Conservation (phyloP, 2,888 invertebrate genomes). For the Carabus problematicus region DNA sequence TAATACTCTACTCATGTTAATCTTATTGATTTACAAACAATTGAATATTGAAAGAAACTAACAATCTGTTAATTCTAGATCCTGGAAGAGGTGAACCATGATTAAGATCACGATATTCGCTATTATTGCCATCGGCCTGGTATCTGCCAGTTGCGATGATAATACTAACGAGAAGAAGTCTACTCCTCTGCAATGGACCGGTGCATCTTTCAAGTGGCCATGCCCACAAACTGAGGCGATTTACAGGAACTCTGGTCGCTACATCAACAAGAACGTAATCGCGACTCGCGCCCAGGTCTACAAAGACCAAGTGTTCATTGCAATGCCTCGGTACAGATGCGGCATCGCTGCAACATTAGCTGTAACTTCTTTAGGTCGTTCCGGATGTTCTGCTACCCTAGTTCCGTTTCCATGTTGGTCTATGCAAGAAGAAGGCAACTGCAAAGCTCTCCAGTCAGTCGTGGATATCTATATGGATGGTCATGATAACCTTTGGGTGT, state of each 20-base stretch:
- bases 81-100: slow-evolving; percentile 23
- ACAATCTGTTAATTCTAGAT: too few species aligned
- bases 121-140: slow-evolving; percentile 43
- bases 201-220: slow-evolving; percentile 61
- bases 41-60: too few species aligned
- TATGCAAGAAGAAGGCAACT: slow-evolving; percentile 70
- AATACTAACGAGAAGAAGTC: slow-evolving; percentile 48
- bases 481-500: slow-evolving; percentile 73
- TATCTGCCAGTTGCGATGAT: slow-evolving; percentile 47
- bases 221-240: slow-evolving; percentile 63
- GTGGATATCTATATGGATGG: slow-evolving; percentile 70
- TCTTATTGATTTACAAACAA: too few species aligned
- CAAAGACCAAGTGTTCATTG: slow-evolving; percentile 64
- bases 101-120: slow-evolving; percentile 39
- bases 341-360: slow-evolving; percentile 75
- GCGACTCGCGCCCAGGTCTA: slow-evolving; percentile 67
- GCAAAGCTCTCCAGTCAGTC: slow-evolving; percentile 71
- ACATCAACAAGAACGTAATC: slow-evolving; percentile 66
- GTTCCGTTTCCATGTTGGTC: slow-evolving; percentile 71
- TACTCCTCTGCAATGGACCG: slow-evolving; percentile 56
- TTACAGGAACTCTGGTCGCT: slow-evolving; percentile 66
- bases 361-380: slow-evolving; percentile 59
- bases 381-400: slow-evolving; percentile 61
- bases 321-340: slow-evolving; percentile 64
- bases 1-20: too few species aligned